Percentiles rank a stretch among this genome's conserved stretches.
phyloP scores from a whole-genome alignment of 2,888 invertebrate species.

The Tanypteryx hageni region DNA sequence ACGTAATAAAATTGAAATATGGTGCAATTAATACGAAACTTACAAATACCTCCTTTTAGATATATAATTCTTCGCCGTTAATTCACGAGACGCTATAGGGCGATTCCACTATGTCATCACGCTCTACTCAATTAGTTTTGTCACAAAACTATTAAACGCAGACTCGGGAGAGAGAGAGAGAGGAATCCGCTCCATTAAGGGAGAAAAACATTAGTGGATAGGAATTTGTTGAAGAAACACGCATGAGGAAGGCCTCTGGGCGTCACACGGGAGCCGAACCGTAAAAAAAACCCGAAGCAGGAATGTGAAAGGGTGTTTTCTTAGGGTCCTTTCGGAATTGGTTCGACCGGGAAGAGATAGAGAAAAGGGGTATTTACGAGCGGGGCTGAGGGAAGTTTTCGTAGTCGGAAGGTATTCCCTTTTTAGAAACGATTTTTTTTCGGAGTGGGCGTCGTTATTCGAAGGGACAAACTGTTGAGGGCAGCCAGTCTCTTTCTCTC shows the following conservation, averaged over 20 bases:
- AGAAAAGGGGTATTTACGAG: neutral
- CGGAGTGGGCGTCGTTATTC: neutral
- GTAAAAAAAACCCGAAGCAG: neutral
- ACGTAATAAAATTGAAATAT: no score
- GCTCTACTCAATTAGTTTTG: no score
- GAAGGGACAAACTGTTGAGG: neutral
- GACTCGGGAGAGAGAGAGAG: neutral
- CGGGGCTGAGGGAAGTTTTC: neutral
- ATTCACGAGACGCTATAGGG: no score
- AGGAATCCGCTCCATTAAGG: neutral
- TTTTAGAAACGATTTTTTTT: neutral
- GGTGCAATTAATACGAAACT: no score
- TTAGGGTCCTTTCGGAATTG: constrained; percentile 9
- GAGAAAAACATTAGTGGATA: neutral
- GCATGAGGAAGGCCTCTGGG: neutral
- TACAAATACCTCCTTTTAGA: no score
- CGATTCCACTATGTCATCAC: no score
- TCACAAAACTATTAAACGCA: no score
- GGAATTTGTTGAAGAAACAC: neutral
- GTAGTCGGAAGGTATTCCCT: neutral
- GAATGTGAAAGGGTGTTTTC: constrained; percentile 27
- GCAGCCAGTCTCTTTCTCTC: neutral
- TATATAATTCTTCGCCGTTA: no score
- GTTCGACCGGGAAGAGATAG: neutral
- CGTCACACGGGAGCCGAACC: constrained; percentile 5